A percentile compares a stretch with the other conserved stretches of the same genome.
These are phyloP conservation scores for Melieria omissa DNA, from an alignment of 2,888 invertebrate species.

Conservation along the genomic window DNA sequence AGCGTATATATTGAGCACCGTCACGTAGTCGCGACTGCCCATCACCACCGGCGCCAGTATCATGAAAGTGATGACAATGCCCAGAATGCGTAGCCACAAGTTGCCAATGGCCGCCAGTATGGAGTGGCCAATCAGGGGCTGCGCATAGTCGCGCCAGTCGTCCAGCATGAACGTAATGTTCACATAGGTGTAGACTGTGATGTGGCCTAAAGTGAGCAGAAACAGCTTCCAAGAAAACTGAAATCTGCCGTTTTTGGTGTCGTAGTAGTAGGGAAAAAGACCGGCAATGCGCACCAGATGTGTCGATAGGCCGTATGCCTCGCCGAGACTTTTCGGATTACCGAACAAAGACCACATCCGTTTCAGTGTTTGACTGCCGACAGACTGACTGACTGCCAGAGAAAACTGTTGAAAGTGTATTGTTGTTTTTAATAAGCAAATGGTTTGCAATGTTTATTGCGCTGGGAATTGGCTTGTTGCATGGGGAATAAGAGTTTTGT, in stretches of 20 bases:
- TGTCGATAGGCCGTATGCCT: conserved; percentile 40
- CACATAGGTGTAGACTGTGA: conserved; percentile 46
- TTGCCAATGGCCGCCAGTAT: conserved; percentile 42
- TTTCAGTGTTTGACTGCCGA: neutral
- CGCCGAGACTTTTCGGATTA: conserved; percentile 37
- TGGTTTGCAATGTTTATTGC: neutral
- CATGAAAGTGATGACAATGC: conserved; percentile 42
- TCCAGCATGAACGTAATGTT: conserved; percentile 44
- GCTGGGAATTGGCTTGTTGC: neutral
- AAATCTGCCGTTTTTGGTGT: conserved; percentile 29
- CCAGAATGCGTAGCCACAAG: conserved; percentile 44
- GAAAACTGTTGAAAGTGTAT: neutral
- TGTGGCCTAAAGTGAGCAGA: conserved; percentile 41
- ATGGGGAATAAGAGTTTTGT: neutral
- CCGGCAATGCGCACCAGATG: conserved; percentile 45
- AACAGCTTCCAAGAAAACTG: conserved; percentile 41
- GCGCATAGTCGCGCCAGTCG: conserved; percentile 44
- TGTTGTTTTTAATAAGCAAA: neutral
- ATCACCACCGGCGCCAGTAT: conserved; percentile 40
- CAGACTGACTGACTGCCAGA: neutral
- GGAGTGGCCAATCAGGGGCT: conserved; percentile 47
- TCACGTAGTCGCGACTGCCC: conserved; percentile 29
- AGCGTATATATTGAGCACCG: conserved; percentile 41
- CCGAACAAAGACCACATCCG: conserved; percentile 14
- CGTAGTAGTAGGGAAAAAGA: conserved; percentile 46